A percentile compares a stretch with the other conserved stretches of the same genome.
These are phyloP conservation scores for Vesta saturnalis DNA, from an alignment of 2,888 invertebrate genomes.

Conservation along the genomic window DNA sequence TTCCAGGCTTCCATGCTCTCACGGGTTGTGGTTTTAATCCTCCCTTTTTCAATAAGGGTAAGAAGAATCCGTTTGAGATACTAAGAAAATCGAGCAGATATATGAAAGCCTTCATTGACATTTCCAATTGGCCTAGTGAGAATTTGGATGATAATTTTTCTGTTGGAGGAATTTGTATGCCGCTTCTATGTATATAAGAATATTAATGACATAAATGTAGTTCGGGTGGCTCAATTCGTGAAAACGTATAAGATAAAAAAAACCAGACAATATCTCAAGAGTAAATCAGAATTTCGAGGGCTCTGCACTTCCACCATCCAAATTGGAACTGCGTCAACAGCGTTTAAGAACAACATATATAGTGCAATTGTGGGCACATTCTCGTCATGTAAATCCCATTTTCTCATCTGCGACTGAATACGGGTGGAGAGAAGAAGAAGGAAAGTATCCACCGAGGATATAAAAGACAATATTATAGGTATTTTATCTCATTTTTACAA, in stretches of 20 bases:
- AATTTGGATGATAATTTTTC: too few relatives aligned
- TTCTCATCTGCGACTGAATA: too few relatives aligned
- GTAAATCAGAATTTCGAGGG: not conserved
- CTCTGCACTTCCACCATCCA: not conserved
- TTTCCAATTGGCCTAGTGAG: too few relatives aligned
- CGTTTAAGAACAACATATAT: not conserved
- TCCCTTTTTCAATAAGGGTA: not conserved
- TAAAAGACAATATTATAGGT: too few relatives aligned
- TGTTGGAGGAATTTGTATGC: not conserved
- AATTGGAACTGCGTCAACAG: not conserved
- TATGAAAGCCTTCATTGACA: not conserved
- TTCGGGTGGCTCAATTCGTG: not conserved
- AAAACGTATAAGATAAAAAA: not conserved
- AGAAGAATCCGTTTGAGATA: not conserved
- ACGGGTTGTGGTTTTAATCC: not conserved
- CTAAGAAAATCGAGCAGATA: not conserved
- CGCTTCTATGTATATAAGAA: not conserved
- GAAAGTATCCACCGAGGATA: too few relatives aligned
- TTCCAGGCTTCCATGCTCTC: not conserved
- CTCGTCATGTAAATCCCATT: too few relatives aligned
- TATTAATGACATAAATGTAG: not conserved
- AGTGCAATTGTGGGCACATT: too few relatives aligned
- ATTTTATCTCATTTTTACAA: too few relatives aligned
- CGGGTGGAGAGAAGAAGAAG: too few relatives aligned
- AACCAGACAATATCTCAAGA: not conserved